Evolutionary conservation across 1,140 invertebrate genomes (phyloP), one percentile per base, ranked within the genome.

Genomic region (Papilio helenus): DNA sequence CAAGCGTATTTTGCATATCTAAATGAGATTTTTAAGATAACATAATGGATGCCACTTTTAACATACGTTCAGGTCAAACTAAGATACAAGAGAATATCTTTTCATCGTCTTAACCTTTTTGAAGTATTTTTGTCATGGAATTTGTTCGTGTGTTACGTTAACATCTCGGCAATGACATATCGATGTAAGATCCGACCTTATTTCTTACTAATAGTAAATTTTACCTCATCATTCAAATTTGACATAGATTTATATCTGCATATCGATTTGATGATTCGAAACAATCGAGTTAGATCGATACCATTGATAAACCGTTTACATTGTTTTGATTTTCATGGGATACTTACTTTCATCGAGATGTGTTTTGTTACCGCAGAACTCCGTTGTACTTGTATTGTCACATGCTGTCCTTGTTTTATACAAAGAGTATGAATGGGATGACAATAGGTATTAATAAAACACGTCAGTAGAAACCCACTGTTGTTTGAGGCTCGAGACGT

Each of bases 401-500:
- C 8, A 46, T n/a, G n/a, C 20, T 55, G 51, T 55, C 51, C 9
- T 55, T 55, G n/a, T 55, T 20, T 44, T 55, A 2, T 55, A 18
- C 9, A 20, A 18, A 55, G 18, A 55, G 14, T 5, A 49, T 49
- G 46, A 55, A 20, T 2, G 18, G 8, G 51, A 55, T 20, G 51
- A 18, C 18, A 20, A 55, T 20, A 49, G 3, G 16, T 49, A 55
- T 55, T 20, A 20, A 55, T 20, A 55, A n/a, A 55, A 55, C 8
- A 55, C 51, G 1, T 5, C n/a, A 55, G 51, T 55, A 1, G 5
- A 55, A 55, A 55, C 18, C n/a, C 51, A 18, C 7, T 55, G 18
- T 89, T 91, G 90, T 90, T 92, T 91, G 88, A 92, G 91, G 92
- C 83, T 78, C 81, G 87, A 81, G 79, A 79, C 83, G 79, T 88